Conservation (phyloP, 2,888 invertebrate species). For the Synergus laeviventris region DNA sequence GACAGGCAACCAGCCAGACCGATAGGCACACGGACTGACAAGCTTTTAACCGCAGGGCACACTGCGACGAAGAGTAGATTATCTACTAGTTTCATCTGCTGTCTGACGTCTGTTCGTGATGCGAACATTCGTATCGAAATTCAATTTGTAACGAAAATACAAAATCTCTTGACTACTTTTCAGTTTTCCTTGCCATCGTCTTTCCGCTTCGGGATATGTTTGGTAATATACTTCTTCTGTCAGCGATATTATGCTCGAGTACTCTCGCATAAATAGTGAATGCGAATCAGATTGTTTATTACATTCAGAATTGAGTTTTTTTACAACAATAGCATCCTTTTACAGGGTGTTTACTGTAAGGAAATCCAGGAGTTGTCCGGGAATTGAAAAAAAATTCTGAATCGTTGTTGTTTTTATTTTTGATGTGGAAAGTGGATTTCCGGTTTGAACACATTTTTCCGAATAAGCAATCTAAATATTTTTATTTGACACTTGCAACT, state of each 20-base stretch:
- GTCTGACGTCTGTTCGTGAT: constrained; percentile 52
- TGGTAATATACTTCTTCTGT: constrained; percentile 25
- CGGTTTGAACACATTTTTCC: too few species aligned
- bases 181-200: constrained; percentile 31
- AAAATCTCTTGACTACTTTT: constrained; percentile 31
- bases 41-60: constrained; percentile 55
- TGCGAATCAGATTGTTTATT: background rate
- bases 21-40: constrained; percentile 54
- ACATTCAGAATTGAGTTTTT: background rate
- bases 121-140: constrained; percentile 61
- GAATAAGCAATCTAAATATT: too few species aligned
- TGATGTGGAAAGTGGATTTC: too few species aligned
- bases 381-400: too few species aligned
- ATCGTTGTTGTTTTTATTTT: too few species aligned
- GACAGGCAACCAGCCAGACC: constrained; percentile 50
- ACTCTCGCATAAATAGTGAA: background rate
- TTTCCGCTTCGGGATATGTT: constrained; percentile 24
- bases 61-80: constrained; percentile 54
- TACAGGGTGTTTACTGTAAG: too few species aligned
- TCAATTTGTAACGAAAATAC: constrained; percentile 56
- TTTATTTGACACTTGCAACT: too few species aligned
- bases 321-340: too few species aligned
- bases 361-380: too few species aligned
- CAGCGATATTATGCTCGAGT: background rate
- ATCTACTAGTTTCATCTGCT: constrained; percentile 59